Evolutionary conservation across 2,797 vertebrate species (phyloP), one percentile per base, ranked within the genome.

Genomic region (Corythornis leucogaster): DNA sequence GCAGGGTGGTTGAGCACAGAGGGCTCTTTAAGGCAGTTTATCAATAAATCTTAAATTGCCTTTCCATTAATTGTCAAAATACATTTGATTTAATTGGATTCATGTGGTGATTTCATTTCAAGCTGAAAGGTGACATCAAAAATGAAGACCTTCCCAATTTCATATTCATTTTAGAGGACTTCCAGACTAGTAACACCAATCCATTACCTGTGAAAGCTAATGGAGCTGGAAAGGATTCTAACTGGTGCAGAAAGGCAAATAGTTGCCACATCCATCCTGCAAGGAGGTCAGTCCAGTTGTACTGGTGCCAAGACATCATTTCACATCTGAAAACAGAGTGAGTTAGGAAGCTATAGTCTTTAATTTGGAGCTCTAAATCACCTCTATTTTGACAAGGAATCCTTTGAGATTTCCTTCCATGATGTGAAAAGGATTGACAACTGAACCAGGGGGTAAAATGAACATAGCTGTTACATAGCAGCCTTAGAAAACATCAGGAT

Each of bases 281-380:
- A 31, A 58, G 20, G 43, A 81, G 84, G 79, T 80, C 81, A 90
- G 16, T 82, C 50, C 71, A 94, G 24, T 93, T 76, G 75, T 85
- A 55, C 19, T 71, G 30, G 50, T 89, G 58, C 58, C 67, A 85
- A 75, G 69, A 50, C n/a, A 61, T 74, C 42, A 45, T 80, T 80
- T 91, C 54, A 57, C 24, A 46, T 82, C 55, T 69, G 83, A 66
- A 89, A 92, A 85, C 38, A 57, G 31, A 82, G 15, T 91, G 81
- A 78, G 26, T 88, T 80, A 78, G 40, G n/a, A 91, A 92, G 58
- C 54, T 69, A 59, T 9, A 55, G 31, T 38, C 24, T 87, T 92
- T 84, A 80, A 91, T 91, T 84, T 62, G 80, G 22, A 87, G 66
- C 64, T 66, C 51, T 85, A 62, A 85, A 91, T 93, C 75, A 75